These are phyloP conservation scores for Oreotragus oreotragus DNA, from an alignment of 2,113 vertebrate genomes.

Conservation along the genomic window DNA sequence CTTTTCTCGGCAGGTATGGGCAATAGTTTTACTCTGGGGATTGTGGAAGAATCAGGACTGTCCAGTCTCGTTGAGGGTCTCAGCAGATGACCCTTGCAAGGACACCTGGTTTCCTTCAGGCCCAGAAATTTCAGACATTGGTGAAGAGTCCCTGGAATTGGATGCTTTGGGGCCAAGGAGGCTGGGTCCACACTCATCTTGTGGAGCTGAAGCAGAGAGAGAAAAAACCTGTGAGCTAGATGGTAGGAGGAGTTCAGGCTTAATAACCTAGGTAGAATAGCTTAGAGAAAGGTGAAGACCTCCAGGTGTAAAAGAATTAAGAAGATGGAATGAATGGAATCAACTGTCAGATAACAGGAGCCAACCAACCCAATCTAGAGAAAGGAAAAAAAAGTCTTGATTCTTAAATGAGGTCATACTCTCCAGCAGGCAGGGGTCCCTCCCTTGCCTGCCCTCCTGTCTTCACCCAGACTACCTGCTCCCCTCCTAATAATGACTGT, in stretches of 20 bases:
- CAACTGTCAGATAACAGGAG: accelerated
- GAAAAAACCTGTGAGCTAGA: not conserved
- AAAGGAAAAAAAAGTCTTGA: not conserved
- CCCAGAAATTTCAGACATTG: not conserved
- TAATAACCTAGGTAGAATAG: not conserved
- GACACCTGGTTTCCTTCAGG: not conserved
- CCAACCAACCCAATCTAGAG: not conserved
- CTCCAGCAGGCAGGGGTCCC: not conserved
- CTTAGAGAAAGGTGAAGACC: not conserved
- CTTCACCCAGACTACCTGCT: not conserved
- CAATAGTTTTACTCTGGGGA: constrained; percentile 18
- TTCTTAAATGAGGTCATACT: not conserved
- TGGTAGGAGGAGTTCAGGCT: not conserved
- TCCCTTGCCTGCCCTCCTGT: not conserved
- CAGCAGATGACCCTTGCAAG: not conserved
- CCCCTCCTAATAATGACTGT: not conserved
- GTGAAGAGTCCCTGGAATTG: not conserved
- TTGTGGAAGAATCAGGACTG: constrained; percentile 77
- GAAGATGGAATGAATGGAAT: accelerated
- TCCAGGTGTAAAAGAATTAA: not conserved
- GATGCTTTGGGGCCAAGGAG: not conserved
- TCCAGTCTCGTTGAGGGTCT: constrained; percentile 33
- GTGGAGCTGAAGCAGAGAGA: accelerated
- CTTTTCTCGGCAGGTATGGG: not conserved
- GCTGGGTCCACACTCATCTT: not conserved